phyloP scores from a whole-genome alignment of 2,888 invertebrate species.

The Athetis lepigone region DNA sequence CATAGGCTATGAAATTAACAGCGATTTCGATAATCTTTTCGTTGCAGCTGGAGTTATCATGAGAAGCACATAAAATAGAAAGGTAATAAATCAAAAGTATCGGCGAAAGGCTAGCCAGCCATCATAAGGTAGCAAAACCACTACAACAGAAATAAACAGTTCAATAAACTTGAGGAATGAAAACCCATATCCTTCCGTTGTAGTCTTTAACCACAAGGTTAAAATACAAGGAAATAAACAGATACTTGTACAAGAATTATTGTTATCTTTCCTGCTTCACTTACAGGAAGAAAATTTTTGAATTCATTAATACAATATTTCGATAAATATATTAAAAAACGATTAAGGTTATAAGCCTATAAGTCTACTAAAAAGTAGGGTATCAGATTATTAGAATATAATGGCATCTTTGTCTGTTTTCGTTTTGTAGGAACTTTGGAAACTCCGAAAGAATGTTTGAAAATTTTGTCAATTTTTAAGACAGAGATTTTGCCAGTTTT shows the following conservation, averaged over 20 bases:
- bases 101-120: too few relatives aligned
- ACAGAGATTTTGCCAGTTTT: neutral
- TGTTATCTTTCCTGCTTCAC: conserved; percentile 13
- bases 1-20: too few relatives aligned
- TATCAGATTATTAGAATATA: conserved; percentile 16
- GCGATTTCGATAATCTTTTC: too few relatives aligned
- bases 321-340: conserved; percentile 4
- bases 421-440: neutral
- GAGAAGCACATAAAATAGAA: neutral
- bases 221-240: conserved; percentile 31
- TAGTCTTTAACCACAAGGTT: conserved; percentile 22
- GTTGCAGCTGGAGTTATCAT: neutral
- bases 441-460: neutral
- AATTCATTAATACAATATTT: conserved; percentile 10
- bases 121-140: neutral
- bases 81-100: too few relatives aligned
- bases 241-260: neutral
- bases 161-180: neutral
- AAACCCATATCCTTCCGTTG: conserved; percentile 18
- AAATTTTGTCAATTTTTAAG: neutral
- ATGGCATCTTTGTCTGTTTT: neutral
- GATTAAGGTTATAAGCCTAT: conserved; percentile 27
- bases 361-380: conserved; percentile 16
- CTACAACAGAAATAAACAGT: conserved; percentile 1
- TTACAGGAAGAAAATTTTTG: conserved; percentile 37